Evolutionary conservation across 2,888 invertebrate genomes (phyloP).

Genomic region (Eristalis tenax): DNA sequence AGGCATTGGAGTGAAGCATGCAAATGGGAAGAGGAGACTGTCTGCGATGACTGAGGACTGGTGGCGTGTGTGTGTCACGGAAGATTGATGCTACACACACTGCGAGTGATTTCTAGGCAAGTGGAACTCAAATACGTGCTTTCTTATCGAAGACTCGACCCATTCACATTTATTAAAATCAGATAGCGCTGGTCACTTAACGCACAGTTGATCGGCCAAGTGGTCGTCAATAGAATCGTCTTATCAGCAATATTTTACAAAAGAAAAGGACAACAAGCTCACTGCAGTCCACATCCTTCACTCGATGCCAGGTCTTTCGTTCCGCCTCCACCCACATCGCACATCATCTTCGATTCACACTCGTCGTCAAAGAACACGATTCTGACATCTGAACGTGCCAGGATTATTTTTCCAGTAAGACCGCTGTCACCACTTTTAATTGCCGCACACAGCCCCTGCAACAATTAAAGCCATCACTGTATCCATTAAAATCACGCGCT

Average conservation of each 20-base stretch:
- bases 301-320: not conserved
- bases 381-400: constrained; percentile 53
- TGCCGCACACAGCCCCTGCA: constrained; percentile 44
- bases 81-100: no score
- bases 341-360: not conserved
- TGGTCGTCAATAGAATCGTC: no score
- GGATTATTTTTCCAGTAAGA: constrained; percentile 42
- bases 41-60: not conserved
- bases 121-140: no score
- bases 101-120: no score
- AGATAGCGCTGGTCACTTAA: no score
- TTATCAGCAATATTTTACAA: no score
- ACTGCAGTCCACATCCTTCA: not conserved
- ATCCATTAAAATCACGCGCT: constrained; percentile 63
- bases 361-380: not conserved
- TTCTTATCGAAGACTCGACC: no score
- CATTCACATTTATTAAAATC: no score
- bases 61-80: not conserved
- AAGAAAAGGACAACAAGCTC: no score
- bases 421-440: constrained; percentile 66
- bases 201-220: no score
- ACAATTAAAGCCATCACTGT: constrained; percentile 62
- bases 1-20: not conserved
- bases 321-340: not conserved
- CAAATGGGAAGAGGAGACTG: not conserved